These are phyloP conservation scores for Ganaspis sp. DNA, from an alignment of 1,140 invertebrate species.

Conservation along the genomic window DNA sequence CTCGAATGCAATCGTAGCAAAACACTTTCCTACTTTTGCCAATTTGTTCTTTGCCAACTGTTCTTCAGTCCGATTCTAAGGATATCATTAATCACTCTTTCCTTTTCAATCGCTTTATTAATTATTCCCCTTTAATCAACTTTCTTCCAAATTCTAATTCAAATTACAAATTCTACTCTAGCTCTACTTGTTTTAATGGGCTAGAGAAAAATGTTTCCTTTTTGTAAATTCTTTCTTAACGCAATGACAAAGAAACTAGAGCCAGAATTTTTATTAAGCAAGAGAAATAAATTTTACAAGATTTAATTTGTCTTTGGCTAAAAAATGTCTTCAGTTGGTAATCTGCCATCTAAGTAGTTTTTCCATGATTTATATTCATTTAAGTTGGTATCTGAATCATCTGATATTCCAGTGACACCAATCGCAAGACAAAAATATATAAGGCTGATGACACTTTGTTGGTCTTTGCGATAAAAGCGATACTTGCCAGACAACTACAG, in stretches of 20 bases:
- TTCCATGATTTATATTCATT: not conserved
- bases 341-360: not conserved
- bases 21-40: not conserved
- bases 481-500: not conserved
- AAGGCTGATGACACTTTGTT: conserved; percentile 29
- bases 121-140: not conserved
- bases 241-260: no score
- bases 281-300: no score
- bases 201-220: no score
- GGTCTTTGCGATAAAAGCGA: conserved; percentile 8
- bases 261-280: no score
- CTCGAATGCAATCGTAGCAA: conserved; percentile 16
- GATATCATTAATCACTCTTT: not conserved
- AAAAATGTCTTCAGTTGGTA: no score
- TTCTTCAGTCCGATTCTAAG: not conserved
- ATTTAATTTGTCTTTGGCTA: no score
- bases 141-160: no score
- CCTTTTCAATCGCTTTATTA: conserved; percentile 4
- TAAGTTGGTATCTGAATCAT: conserved; percentile 1
- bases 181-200: no score
- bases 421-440: not conserved
- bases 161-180: no score
- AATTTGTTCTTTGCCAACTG: conserved; percentile 25
- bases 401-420: conserved; percentile 9
- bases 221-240: no score